phyloP scores from a whole-genome alignment of 2,797 vertebrate genomes.

The Bradypus variegatus region DNA sequence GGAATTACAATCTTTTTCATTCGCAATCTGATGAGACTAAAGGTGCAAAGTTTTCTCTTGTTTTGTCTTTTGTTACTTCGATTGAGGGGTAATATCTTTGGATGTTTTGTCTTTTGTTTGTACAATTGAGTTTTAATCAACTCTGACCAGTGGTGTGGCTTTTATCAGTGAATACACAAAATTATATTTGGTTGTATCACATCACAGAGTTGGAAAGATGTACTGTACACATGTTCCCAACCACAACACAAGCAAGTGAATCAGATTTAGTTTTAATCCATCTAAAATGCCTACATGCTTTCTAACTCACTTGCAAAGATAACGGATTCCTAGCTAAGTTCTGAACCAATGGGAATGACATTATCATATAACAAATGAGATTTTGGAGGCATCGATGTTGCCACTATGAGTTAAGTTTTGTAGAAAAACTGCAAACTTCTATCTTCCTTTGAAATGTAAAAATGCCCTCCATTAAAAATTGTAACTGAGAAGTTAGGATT shows the following conservation, averaged over 20 bases:
- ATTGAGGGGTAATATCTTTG: not conserved
- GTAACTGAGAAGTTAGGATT: no score
- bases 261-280: rapidly evolving
- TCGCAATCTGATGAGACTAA: not conserved
- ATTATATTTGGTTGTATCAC: not conserved
- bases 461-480: not conserved
- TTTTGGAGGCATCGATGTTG: not conserved
- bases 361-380: rapidly evolving
- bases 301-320: not conserved
- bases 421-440: not conserved
- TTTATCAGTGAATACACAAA: not conserved
- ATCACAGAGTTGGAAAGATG: no score
- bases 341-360: not conserved
- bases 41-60: not conserved
- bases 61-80: not conserved
- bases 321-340: not conserved
- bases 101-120: not conserved
- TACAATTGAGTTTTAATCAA: not conserved
- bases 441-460: not conserved
- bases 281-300: not conserved
- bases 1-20: no score
- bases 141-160: rapidly evolving
- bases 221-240: no score
- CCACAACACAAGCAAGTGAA: not conserved
- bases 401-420: not conserved